Evolutionary conservation across 2,888 invertebrate genomes (phyloP).

Genomic region (Tyria jacobaeae): DNA sequence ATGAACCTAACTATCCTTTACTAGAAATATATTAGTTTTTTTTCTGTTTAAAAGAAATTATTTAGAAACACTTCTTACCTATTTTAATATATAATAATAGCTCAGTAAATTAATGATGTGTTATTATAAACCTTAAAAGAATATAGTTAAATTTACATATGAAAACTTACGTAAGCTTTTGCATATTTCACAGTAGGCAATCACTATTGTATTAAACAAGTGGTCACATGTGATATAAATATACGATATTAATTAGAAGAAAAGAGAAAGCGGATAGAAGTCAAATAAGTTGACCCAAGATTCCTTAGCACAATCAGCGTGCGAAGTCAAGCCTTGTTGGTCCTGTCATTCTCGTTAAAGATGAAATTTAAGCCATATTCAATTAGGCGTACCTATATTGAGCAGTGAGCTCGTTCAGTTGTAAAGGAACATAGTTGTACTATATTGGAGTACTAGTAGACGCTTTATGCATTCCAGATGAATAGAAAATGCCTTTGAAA

Average conservation of each 20-base stretch:
- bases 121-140: conserved; percentile 11
- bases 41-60: no score
- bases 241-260: conserved; percentile 48
- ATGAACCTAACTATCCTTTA: no score
- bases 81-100: no score
- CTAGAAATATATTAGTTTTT: no score
- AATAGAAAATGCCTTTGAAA: neutral
- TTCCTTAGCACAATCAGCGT: conserved; percentile 82
- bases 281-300: conserved; percentile 81
- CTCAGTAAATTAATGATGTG: conserved; percentile 46
- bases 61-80: no score
- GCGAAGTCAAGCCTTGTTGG: conserved; percentile 78
- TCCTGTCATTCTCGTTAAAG: conserved; percentile 69
- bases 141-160: conserved; percentile 49
- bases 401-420: conserved; percentile 54
- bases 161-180: conserved; percentile 53
- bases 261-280: conserved; percentile 59
- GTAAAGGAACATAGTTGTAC: conserved; percentile 33
- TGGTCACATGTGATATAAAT: conserved; percentile 40
- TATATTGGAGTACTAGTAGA: neutral
- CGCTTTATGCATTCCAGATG: neutral
- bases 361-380: conserved; percentile 76
- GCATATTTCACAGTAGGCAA: conserved; percentile 52
- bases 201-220: conserved; percentile 54
- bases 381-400: conserved; percentile 71